Evolutionary conservation across 2,888 invertebrate genomes (phyloP).

Genomic region (Tryphoninae sp.): DNA sequence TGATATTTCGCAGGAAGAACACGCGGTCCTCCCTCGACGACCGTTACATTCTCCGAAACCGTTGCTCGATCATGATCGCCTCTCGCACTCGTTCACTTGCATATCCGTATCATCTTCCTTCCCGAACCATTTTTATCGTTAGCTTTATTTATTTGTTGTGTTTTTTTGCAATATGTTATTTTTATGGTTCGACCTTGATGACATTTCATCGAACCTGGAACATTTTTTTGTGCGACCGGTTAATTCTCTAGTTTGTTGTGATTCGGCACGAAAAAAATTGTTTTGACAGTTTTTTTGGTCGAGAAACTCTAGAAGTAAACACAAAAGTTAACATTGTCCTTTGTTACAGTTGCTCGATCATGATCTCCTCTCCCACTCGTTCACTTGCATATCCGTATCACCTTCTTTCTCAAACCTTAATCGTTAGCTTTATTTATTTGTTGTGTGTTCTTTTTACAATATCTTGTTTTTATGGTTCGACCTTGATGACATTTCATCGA

Average conservation of each 20-base stretch:
- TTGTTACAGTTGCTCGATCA: not conserved
- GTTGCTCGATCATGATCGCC: conserved; percentile 39
- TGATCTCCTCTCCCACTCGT: conserved; percentile 2
- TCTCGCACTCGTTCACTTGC: conserved; percentile 12
- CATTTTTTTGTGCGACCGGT: too few relatives aligned
- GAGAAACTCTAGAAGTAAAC: too few relatives aligned
- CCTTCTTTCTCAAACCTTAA: conserved; percentile 8
- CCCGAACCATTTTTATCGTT: not conserved
- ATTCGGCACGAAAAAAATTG: too few relatives aligned
- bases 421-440: not conserved
- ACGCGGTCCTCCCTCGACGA: conserved; percentile 34
- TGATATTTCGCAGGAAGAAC: not conserved
- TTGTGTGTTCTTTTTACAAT: not conserved
- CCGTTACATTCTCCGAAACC: conserved; percentile 68
- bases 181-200: too few relatives aligned
- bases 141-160: not conserved
- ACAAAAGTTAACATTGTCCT: too few relatives aligned
- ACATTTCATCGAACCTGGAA: too few relatives aligned
- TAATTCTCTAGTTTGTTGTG: too few relatives aligned
- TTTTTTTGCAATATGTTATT: not conserved
- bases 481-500: too few relatives aligned
- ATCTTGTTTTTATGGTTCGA: not conserved
- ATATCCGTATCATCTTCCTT: conserved; percentile 23
- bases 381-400: conserved; percentile 16
- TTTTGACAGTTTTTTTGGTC: too few relatives aligned